These are phyloP conservation scores for Scleropages formosus DNA, from an alignment of 2,797 vertebrate species.

Conservation along the genomic window DNA sequence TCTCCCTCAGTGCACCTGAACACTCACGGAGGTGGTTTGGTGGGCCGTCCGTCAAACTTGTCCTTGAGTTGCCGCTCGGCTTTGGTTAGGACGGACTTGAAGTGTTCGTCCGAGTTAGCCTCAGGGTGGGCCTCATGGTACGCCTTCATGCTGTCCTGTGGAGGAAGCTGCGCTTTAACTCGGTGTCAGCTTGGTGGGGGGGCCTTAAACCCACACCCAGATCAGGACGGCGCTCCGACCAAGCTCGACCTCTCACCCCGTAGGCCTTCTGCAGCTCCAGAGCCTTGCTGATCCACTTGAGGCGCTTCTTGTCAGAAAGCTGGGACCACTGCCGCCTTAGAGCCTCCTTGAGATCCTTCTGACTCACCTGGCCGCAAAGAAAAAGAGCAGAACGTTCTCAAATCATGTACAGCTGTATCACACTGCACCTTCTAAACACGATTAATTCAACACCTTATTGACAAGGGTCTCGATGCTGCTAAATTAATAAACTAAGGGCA, in stretches of 20 bases:
- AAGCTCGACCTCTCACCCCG: conserved; percentile 55
- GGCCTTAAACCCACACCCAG: too few relatives aligned
- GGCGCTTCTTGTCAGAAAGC: conserved; percentile 72
- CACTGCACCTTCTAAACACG: not conserved
- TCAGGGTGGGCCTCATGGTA: conserved; percentile 73
- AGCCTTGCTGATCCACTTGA: conserved; percentile 81
- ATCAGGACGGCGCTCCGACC: not conserved
- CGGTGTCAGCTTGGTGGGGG: not conserved
- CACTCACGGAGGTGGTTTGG: conserved; percentile 76
- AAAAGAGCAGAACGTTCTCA: not conserved
- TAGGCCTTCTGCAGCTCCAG: conserved; percentile 78
- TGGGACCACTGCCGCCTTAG: conserved; percentile 77
- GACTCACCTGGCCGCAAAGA: conserved; percentile 64
- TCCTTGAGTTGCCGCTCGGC: conserved; percentile 77
- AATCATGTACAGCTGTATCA: not conserved
- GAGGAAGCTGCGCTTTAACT: not conserved
- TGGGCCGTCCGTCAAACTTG: conserved; percentile 76
- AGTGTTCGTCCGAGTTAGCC: conserved; percentile 62
- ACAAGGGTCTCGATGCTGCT: too few relatives aligned
- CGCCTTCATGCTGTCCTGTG: conserved; percentile 65
- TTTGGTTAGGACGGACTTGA: conserved; percentile 76
- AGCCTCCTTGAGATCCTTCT: conserved; percentile 76
- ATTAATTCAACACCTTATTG: too few relatives aligned
- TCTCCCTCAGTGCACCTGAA: not conserved
- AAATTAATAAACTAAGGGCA: too few relatives aligned